phyloP scores from a whole-genome alignment of 2,888 invertebrate genomes.

The Euzophera pinguis region DNA sequence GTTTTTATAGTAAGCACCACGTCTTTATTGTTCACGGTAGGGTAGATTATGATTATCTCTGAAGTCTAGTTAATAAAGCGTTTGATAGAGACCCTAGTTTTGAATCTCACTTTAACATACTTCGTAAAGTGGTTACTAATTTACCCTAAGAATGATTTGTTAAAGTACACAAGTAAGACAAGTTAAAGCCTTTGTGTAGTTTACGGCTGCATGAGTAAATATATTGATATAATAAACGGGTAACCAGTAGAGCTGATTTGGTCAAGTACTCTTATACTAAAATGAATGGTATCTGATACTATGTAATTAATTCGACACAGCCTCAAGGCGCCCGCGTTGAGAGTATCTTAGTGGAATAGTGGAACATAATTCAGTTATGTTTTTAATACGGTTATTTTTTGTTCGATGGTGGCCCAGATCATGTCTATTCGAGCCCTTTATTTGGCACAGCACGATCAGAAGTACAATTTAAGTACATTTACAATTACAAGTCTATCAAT shows the following conservation, averaged over 20 bases:
- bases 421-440: conserved; percentile 54
- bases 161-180: too few species aligned
- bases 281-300: conserved; percentile 36
- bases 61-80: too few species aligned
- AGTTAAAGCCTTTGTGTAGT: too few species aligned
- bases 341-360: conserved; percentile 66
- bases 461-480: neutral
- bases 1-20: too few species aligned
- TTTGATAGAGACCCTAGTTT: too few species aligned
- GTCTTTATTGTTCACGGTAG: too few species aligned
- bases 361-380: conserved; percentile 70
- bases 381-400: conserved; percentile 73
- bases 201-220: too few species aligned
- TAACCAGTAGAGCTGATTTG: neutral
- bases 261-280: conserved; percentile 18
- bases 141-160: too few species aligned
- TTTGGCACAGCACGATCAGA: conserved; percentile 33
- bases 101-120: too few species aligned
- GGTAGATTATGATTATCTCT: too few species aligned
- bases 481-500: neutral
- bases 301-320: conserved; percentile 49
- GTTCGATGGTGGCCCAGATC: conserved; percentile 50
- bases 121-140: too few species aligned
- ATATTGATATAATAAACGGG: neutral
- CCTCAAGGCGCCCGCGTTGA: conserved; percentile 49